phyloP scores from a whole-genome alignment of 2,888 invertebrate species.

The Drosophila maculinotata region DNA sequence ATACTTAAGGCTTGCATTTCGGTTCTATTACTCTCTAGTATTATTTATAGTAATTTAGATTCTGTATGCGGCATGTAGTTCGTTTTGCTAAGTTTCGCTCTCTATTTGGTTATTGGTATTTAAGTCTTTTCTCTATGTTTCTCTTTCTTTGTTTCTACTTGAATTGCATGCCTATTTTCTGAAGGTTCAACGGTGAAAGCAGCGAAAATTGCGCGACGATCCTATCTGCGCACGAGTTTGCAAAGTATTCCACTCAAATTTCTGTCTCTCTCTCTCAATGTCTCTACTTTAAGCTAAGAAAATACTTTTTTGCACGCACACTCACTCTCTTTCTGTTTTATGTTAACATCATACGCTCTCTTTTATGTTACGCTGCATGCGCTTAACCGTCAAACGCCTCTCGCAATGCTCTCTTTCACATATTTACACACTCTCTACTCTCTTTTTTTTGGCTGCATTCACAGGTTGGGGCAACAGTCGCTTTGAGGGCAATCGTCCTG shows the following conservation, averaged over 20 bases:
- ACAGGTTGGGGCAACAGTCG: constrained; percentile 85
- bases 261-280: constrained; percentile 13
- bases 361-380: constrained; percentile 57
- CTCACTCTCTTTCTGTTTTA: constrained; percentile 18
- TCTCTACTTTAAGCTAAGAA: constrained; percentile 5
- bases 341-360: constrained; percentile 37
- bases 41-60: constrained; percentile 1
- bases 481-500: constrained; percentile 83
- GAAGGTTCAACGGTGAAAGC: constrained; percentile 73
- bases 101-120: constrained; percentile 41
- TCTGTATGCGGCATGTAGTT: constrained; percentile 21
- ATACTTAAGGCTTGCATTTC: constrained; percentile 27
- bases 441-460: constrained; percentile 6
- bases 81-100: constrained; percentile 24
- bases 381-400: constrained; percentile 7
- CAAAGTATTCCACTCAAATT: constrained; percentile 77
- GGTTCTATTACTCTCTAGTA: constrained; percentile 4
- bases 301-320: constrained; percentile 24
- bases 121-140: constrained; percentile 6
- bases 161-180: constrained; percentile 63
- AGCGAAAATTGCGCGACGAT: constrained; percentile 80
- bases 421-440: constrained; percentile 8
- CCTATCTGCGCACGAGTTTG: constrained; percentile 83
- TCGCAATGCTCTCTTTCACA: background rate
- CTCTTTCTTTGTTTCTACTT: constrained; percentile 29